Percentiles rank a stretch among this genome's conserved stretches.
These are phyloP conservation scores for Setophaga kirtlandii DNA, from an alignment of 2,113 vertebrate genomes.

Conservation along the genomic window DNA sequence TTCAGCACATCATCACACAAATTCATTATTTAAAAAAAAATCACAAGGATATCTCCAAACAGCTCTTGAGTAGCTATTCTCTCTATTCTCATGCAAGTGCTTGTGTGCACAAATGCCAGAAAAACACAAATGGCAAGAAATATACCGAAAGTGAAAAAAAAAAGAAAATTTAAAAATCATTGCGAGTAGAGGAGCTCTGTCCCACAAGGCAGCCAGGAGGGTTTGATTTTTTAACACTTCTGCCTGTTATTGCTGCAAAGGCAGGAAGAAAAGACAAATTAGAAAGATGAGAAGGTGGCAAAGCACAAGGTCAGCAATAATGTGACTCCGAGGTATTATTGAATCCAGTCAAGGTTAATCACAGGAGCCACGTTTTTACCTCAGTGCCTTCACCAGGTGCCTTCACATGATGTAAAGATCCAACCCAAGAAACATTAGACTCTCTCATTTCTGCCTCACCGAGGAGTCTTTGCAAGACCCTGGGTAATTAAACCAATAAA, in stretches of 20 bases:
- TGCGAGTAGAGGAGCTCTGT: not conserved
- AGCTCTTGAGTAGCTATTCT: not conserved
- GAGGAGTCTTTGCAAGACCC: slow-evolving; percentile 32
- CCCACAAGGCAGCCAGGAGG: not conserved
- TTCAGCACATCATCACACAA: not conserved
- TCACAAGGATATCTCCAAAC: not conserved
- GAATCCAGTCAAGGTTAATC: slow-evolving; percentile 51
- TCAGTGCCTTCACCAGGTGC: not conserved
- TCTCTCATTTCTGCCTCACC: slow-evolving; percentile 8
- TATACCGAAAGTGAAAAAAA: not conserved
- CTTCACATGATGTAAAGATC: slow-evolving; percentile 21
- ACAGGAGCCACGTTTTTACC: not conserved
- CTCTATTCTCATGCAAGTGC: not conserved
- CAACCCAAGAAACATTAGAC: not conserved
- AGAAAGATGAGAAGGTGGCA: slow-evolving; percentile 38
- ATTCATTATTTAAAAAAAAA: not conserved
- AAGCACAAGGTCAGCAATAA: slow-evolving; percentile 45
- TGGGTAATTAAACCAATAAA: slow-evolving; percentile 72
- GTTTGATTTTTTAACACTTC: not conserved
- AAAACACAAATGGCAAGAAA: not conserved
- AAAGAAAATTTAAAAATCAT: not conserved
- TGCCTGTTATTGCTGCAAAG: not conserved
- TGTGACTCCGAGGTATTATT: not conserved
- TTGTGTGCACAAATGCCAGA: not conserved
- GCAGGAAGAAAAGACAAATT: slow-evolving; percentile 42